Conservation (phyloP, 92 coral and sea anemone species). For the Palythoa grandiflora region DNA sequence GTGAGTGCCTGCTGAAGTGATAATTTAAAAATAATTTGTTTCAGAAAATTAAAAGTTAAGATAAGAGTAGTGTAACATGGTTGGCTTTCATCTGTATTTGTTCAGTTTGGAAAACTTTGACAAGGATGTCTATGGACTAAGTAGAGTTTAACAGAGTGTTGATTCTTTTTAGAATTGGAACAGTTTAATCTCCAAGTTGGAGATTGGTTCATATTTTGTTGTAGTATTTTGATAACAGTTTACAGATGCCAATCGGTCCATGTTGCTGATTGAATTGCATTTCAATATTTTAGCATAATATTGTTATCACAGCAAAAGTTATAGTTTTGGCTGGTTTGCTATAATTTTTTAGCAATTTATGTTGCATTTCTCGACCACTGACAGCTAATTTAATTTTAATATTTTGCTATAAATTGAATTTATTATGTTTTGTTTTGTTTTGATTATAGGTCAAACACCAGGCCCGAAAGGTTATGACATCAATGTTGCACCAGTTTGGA, state of each 20-base stretch:
- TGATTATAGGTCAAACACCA: constrained; percentile 77
- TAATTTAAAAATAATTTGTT: constrained; percentile 24
- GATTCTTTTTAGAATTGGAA: constrained; percentile 6
- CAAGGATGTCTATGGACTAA: constrained; percentile 17
- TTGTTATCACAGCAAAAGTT: constrained; percentile 37
- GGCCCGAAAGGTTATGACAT: constrained; percentile 92
- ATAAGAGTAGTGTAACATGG: background rate
- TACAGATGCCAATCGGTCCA: constrained; percentile 39
- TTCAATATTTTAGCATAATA: constrained; percentile 22
- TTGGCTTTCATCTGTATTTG: constrained; percentile 19
- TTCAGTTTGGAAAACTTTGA: constrained; percentile 35
- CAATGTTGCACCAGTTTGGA: constrained; percentile 96
- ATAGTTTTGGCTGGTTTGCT: constrained; percentile 31
- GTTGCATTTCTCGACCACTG: constrained; percentile 30
- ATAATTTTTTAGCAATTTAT: constrained; percentile 16
- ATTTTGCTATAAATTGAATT: background rate
- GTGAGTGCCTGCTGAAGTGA: constrained; percentile 28
- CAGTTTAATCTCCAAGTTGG: constrained; percentile 42
- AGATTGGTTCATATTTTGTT: constrained; percentile 42
- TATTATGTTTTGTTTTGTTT: no score
- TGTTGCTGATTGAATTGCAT: constrained; percentile 39
- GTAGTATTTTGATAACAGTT: constrained; percentile 34
- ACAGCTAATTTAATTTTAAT: background rate
- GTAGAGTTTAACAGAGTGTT: constrained; percentile 11
- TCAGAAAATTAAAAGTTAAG: constrained; percentile 3